Evolutionary conservation across 1,140 invertebrate genomes (phyloP).

Genomic region (Mactra quadrangularis): DNA sequence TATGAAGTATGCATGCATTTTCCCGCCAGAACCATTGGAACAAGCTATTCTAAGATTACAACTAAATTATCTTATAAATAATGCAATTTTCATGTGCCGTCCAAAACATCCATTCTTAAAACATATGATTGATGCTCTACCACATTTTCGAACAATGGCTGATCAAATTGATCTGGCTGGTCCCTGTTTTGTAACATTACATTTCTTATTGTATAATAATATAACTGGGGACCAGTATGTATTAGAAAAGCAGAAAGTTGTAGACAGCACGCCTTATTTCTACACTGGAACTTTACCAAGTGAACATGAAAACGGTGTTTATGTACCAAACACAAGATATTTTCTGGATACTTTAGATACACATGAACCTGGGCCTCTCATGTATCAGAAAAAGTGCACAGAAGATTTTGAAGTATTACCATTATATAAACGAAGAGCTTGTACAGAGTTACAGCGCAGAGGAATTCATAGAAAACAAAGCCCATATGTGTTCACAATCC

Average conservation of each 20-base stretch:
- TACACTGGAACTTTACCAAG: neutral
- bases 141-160: constrained; percentile 62
- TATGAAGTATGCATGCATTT: constrained; percentile 69
- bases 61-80: too few relatives aligned
- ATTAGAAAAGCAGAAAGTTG: neutral
- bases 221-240: too few relatives aligned
- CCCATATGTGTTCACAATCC: neutral
- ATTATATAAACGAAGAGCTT: neutral
- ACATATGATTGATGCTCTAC: constrained; percentile 67
- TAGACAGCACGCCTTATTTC: neutral
- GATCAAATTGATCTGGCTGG: neutral
- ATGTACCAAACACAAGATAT: constrained; percentile 26
- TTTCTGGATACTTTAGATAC: neutral
- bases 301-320: neutral
- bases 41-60: too few relatives aligned
- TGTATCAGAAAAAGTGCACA: neutral
- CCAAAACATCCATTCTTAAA: constrained; percentile 73
- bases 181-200: constrained; percentile 30
- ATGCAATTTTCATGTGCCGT: too few relatives aligned
- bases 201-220: constrained; percentile 66
- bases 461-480: neutral
- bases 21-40: constrained; percentile 76
- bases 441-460: neutral
- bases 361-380: neutral
- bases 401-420: neutral